Conservation (phyloP, 2,797 vertebrate genomes). For the Amblyraja radiata region DNA sequence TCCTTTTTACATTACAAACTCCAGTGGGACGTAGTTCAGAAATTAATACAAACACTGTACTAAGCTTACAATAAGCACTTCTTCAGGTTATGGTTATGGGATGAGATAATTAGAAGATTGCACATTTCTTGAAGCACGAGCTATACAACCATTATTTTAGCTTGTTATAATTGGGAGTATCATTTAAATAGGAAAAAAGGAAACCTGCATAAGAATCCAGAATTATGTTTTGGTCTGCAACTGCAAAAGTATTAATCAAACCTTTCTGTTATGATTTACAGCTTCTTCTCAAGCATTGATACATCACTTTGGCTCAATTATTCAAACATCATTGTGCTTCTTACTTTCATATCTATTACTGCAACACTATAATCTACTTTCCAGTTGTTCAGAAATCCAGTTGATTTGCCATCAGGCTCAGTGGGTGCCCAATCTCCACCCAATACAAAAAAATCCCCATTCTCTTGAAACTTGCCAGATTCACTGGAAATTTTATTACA, state of each 20-base stretch:
- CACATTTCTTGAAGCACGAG: neutral
- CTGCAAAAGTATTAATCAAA: neutral
- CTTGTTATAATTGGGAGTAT: neutral
- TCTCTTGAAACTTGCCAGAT: too few relatives aligned
- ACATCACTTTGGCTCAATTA: neutral
- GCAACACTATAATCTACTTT: too few relatives aligned
- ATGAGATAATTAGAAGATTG: neutral
- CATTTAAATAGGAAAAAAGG: neutral
- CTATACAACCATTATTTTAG: neutral
- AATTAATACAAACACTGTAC: neutral
- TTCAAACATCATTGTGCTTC: neutral
- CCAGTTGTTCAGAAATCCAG: too few relatives aligned
- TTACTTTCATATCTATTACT: neutral
- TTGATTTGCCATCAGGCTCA: too few relatives aligned
- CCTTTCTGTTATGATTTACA: neutral
- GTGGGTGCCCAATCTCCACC: too few relatives aligned
- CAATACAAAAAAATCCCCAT: too few relatives aligned
- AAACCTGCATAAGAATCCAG: neutral
- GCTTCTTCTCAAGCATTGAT: neutral
- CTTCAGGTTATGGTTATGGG: neutral
- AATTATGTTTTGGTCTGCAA: neutral
- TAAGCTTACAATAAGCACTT: neutral
- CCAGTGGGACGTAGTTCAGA: neutral
- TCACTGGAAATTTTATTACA: too few relatives aligned
- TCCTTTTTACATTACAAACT: neutral